These are phyloP conservation scores for Myodes glareolus DNA, from an alignment of 2,113 vertebrate species.

Conservation along the genomic window DNA sequence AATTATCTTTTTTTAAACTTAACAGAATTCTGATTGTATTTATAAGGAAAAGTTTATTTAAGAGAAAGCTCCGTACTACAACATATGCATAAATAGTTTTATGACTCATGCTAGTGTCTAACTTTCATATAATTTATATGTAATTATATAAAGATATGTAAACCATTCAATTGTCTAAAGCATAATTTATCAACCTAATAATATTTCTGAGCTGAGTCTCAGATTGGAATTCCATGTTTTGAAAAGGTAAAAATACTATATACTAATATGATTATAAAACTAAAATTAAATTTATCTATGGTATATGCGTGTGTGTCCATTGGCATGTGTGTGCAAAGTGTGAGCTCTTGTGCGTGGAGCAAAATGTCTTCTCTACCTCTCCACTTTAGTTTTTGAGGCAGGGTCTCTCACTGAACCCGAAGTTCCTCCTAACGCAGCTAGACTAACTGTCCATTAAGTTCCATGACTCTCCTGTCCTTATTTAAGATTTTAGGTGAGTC, in stretches of 20 bases:
- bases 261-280: background rate
- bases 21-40: constrained; percentile 37
- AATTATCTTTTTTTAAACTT: background rate
- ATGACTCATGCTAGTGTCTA: background rate
- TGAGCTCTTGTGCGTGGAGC: background rate
- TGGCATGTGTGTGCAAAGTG: background rate
- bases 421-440: background rate
- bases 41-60: constrained; percentile 16
- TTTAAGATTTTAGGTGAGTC: background rate
- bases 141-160: background rate
- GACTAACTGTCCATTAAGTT: background rate
- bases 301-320: too few species aligned
- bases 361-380: background rate
- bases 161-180: constrained; percentile 28
- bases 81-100: constrained; percentile 1
- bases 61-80: background rate
- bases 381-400: background rate
- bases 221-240: background rate
- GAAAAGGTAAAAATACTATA: background rate
- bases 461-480: too few species aligned
- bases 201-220: constrained; percentile 49
- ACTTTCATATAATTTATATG: constrained; percentile 11
- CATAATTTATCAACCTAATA: constrained; percentile 46
- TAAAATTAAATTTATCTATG: background rate
- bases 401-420: background rate